These are phyloP conservation scores for Cryptotermes secundus DNA, from an alignment of 1,140 invertebrate genomes.

Conservation along the genomic window DNA sequence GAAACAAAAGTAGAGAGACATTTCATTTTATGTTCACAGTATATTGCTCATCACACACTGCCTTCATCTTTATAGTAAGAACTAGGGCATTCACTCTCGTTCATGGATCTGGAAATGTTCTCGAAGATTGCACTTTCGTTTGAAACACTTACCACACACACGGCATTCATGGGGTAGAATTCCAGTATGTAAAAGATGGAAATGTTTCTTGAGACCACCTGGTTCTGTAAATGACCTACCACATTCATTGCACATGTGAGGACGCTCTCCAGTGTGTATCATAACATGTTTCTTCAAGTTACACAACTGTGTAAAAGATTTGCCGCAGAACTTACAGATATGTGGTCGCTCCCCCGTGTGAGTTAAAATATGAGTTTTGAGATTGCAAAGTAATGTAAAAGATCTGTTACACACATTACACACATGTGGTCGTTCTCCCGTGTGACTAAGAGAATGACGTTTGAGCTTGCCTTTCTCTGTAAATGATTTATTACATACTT, in stretches of 20 bases:
- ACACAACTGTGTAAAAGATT: neutral
- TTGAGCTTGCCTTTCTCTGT: conserved; percentile 63
- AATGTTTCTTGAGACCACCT: no score
- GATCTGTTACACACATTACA: conserved; percentile 63
- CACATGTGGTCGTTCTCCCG: conserved; percentile 75
- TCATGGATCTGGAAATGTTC: no score
- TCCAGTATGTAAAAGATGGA: no score
- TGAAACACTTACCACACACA: no score
- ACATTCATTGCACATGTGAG: neutral
- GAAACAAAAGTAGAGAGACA: no score
- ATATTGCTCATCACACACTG: no score
- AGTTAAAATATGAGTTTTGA: conserved; percentile 1
- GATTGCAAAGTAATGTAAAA: neutral
- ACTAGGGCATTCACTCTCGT: no score
- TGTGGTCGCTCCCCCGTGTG: conserved; percentile 4
- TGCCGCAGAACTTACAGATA: neutral
- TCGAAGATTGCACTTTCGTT: no score
- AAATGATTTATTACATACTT: conserved; percentile 62
- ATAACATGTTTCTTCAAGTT: neutral
- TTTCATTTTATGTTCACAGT: no score
- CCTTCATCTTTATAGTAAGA: no score
- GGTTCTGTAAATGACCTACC: neutral
- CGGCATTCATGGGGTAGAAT: no score
- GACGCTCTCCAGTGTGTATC: neutral
- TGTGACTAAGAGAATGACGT: conserved; percentile 65